Percentiles rank a stretch among this genome's conserved stretches.
Conservation (phyloP, 2,888 invertebrate species). For the Carpatolechia fugitivella region DNA sequence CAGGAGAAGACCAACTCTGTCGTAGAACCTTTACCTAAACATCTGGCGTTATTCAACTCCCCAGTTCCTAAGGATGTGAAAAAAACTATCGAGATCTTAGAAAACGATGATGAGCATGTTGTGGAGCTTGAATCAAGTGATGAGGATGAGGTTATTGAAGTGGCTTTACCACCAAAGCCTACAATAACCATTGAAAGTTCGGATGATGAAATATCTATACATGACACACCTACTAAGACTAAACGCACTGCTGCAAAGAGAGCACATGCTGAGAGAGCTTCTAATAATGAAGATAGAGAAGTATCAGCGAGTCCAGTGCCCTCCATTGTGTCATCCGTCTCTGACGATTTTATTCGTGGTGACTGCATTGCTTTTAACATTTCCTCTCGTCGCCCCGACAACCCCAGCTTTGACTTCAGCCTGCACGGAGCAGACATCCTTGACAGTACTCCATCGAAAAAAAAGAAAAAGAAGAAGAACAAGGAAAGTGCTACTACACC, state of each 20-base stretch:
- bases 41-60: slow-evolving; percentile 55
- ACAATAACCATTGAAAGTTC: slow-evolving; percentile 74
- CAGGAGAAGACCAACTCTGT: slow-evolving; percentile 40
- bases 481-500: slow-evolving; percentile 57
- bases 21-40: slow-evolving; percentile 32
- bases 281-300: slow-evolving; percentile 39
- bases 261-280: slow-evolving; percentile 32
- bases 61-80: slow-evolving; percentile 49
- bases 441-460: slow-evolving; percentile 54
- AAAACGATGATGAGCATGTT: slow-evolving; percentile 45
- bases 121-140: slow-evolving; percentile 62
- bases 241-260: slow-evolving; percentile 27
- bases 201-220: slow-evolving; percentile 55
- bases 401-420: slow-evolving; percentile 70
- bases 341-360: slow-evolving; percentile 72
- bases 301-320: slow-evolving; percentile 67
- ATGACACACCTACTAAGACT: slow-evolving; percentile 28
- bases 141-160: slow-evolving; percentile 72
- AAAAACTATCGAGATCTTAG: slow-evolving; percentile 57
- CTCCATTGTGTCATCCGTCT: slow-evolving; percentile 70
- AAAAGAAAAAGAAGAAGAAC: slow-evolving; percentile 64
- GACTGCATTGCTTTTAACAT: slow-evolving; percentile 74
- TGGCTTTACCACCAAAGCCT: slow-evolving; percentile 67
- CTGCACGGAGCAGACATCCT: slow-evolving; percentile 69
- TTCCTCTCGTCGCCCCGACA: slow-evolving; percentile 56